These are phyloP conservation scores for Lacerta viridis DNA, from an alignment of 2,797 vertebrate genomes.

Conservation along the genomic window DNA sequence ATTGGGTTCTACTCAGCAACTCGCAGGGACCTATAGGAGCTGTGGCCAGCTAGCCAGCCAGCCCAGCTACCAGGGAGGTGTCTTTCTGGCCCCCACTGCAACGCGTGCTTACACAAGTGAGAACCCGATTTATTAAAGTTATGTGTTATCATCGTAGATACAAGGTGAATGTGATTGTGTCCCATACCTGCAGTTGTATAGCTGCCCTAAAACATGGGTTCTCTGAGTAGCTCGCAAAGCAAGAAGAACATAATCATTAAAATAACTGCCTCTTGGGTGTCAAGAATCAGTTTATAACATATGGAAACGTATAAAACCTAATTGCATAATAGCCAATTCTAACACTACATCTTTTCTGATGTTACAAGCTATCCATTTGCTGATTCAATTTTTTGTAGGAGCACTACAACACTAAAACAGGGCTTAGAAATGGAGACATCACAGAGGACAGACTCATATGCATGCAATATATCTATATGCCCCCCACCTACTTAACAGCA, in stretches of 20 bases:
- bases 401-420: rapidly evolving
- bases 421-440: slow-evolving; percentile 22
- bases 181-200: not conserved
- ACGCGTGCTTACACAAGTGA: too few relatives aligned
- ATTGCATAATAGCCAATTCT: slow-evolving; percentile 16
- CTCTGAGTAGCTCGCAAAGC: not conserved
- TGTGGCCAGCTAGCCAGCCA: too few relatives aligned
- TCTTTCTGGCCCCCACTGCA: too few relatives aligned
- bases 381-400: slow-evolving; percentile 18
- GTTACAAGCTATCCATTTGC: slow-evolving; percentile 50
- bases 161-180: not conserved
- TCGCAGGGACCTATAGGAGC: too few relatives aligned
- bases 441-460: not conserved
- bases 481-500: not conserved
- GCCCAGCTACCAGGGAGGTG: too few relatives aligned
- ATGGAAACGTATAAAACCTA: slow-evolving; percentile 42
- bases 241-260: not conserved
- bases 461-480: slow-evolving; percentile 17
- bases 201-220: not conserved
- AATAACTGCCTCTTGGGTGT: not conserved
- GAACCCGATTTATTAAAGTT: not conserved
- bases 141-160: not conserved
- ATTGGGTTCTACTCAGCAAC: too few relatives aligned
- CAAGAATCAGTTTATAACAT: slow-evolving; percentile 50
- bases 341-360: slow-evolving; percentile 24